Evolutionary conservation across 2,797 vertebrate species (phyloP).

Genomic region (Anolis apletophallus): DNA sequence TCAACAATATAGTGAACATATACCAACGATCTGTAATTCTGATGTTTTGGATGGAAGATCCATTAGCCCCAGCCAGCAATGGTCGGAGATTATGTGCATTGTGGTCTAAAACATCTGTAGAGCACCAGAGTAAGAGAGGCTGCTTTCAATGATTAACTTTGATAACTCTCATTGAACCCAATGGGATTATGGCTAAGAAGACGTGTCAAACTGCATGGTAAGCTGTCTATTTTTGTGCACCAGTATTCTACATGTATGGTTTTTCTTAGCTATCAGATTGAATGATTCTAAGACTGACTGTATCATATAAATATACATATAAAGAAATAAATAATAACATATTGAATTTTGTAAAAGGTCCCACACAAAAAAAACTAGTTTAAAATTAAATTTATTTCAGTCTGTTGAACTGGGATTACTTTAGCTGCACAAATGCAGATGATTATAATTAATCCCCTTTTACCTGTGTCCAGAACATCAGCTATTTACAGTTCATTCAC

Average conservation of each 20-base stretch:
- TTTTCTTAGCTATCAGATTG: neutral
- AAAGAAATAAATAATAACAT: neutral
- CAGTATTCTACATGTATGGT: too few relatives aligned
- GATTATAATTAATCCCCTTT: constrained; percentile 57
- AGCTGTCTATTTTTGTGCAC: neutral
- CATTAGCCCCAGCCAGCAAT: too few relatives aligned
- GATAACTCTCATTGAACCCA: too few relatives aligned
- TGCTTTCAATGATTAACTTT: too few relatives aligned
- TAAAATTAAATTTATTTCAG: constrained; percentile 17
- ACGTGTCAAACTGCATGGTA: neutral
- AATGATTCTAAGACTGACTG: neutral
- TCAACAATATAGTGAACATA: neutral
- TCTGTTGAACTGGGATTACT: constrained; percentile 25
- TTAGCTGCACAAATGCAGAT: constrained; percentile 39
- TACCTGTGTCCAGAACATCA: constrained; percentile 52
- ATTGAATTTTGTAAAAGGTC: neutral
- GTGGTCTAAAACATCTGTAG: too few relatives aligned
- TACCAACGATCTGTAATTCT: too few relatives aligned
- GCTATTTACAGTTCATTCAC: constrained; percentile 67
- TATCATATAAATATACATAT: neutral
- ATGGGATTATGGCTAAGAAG: neutral
- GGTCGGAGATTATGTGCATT: too few relatives aligned
- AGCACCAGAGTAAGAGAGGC: too few relatives aligned
- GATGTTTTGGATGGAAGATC: too few relatives aligned
- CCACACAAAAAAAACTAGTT: neutral